Evolutionary conservation across 2,797 vertebrate genomes (phyloP), one percentile per base, ranked within the genome.

Genomic region (Semotilus atromaculatus): DNA sequence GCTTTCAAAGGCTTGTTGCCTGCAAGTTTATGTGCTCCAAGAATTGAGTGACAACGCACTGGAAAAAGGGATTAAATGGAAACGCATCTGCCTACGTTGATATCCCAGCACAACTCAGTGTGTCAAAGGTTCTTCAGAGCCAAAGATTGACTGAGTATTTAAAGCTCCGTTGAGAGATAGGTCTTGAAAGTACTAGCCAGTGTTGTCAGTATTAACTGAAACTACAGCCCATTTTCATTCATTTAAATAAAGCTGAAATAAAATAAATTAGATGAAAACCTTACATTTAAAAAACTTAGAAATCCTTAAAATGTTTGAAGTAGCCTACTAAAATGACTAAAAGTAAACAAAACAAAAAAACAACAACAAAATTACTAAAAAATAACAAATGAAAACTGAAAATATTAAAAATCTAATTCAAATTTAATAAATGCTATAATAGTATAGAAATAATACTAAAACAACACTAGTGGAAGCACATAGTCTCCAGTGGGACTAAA

Each of bases 401-500:
- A 72, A 45, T 29, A 48, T 29, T 1, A 71, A 71, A 29, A 26
- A 16, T 0, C 21, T 7, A 7, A 10, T 9, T 18, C 1, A 26
- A 72, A 48, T 10, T 48, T 5, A 51, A 31, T 21, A 51, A 74
- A 74, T 23, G 34, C 29, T 75, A 5, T 23, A 45, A 48, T 2
- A 34, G 9, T 11, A 74, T 7, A 40, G n/a, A 38, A 43, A 43
- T 11, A 19, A 10, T 18, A 55, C 31, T 8, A 55, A 36, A 75
- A 55, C 14, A 43, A 26, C 8, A 40, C 34, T 21, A 70, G 36
- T 4, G 7, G 82, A 14, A 81, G 74, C 68, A 82, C 89, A 64
- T 26, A 55, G 86, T 84, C 51, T 53, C 16, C 84, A 62, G 87
- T 81, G 76, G 84, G 68, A 89, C 60, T 89, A 93, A 91, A 91